A percentile compares a stretch with the other conserved stretches of the same genome.
Evolutionary conservation across 2,797 vertebrate genomes (phyloP).

Genomic region (Phylloscopus collybita): DNA sequence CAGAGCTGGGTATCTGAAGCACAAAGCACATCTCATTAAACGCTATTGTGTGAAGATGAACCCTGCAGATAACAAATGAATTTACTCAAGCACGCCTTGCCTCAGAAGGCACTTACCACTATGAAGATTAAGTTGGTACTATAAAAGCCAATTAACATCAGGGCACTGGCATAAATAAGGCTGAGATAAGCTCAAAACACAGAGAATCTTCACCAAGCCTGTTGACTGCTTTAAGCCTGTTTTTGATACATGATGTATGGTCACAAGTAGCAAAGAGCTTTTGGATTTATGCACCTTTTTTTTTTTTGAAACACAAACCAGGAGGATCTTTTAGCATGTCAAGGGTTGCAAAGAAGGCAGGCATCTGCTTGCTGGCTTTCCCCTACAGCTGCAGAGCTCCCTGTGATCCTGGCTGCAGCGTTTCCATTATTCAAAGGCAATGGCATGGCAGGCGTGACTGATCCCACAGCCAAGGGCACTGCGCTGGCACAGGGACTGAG

Average conservation of each 20-base stretch:
- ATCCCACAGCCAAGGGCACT: constrained; percentile 40
- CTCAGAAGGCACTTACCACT: constrained; percentile 71
- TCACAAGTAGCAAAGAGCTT: not conserved
- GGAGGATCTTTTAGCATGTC: not conserved
- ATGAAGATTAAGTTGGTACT: constrained; percentile 43
- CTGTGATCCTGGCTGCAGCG: constrained; percentile 3
- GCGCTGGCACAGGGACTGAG: not conserved
- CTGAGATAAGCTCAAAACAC: constrained; percentile 33
- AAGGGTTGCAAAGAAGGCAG: not conserved
- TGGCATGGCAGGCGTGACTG: constrained; percentile 55
- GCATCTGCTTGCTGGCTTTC: constrained; percentile 23
- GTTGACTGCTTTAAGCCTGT: constrained; percentile 1
- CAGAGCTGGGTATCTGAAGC: not conserved
- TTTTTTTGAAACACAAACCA: not conserved
- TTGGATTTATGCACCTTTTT: not conserved
- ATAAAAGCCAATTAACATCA: constrained; percentile 62
- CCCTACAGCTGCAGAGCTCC: constrained; percentile 37
- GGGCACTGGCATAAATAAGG: constrained; percentile 23
- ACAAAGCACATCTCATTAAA: not conserved
- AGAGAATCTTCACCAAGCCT: constrained; percentile 26
- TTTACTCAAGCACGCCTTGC: constrained; percentile 34
- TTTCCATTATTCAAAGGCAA: constrained; percentile 69
- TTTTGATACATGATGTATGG: not conserved
- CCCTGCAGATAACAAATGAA: constrained; percentile 9
- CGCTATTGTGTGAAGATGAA: not conserved